phyloP scores from a whole-genome alignment of 2,888 invertebrate species.

The Hedychridium roseum region DNA sequence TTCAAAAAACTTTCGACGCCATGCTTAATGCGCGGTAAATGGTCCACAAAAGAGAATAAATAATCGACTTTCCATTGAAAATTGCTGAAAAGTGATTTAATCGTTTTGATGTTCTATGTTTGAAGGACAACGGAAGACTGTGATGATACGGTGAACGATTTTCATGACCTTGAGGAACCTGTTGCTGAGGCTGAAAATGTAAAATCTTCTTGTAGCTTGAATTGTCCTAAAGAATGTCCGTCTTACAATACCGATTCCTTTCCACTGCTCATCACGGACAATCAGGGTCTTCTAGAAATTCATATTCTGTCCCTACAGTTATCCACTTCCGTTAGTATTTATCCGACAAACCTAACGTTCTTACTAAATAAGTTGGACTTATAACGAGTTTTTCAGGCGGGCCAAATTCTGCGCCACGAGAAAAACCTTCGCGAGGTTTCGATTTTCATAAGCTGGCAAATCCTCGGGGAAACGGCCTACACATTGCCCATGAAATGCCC shows the following conservation, averaged over 20 bases:
- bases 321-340: constrained; percentile 42
- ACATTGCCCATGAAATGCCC: constrained; percentile 43
- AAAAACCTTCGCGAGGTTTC: constrained; percentile 29
- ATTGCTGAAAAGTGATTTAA: too few relatives aligned
- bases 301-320: constrained; percentile 46
- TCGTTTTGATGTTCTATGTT: too few relatives aligned
- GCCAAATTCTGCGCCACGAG: constrained; percentile 30
- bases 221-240: constrained; percentile 18
- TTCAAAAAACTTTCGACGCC: not conserved
- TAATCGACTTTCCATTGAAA: too few relatives aligned
- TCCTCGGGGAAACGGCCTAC: constrained; percentile 40
- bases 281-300: constrained; percentile 49
- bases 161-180: too few relatives aligned
- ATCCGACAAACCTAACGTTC: not conserved
- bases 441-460: constrained; percentile 46
- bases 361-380: not conserved
- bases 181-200: not conserved
- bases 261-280: constrained; percentile 39
- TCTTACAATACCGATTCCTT: constrained; percentile 16
- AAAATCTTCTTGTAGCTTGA: constrained; percentile 10
- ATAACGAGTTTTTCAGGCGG: constrained; percentile 29
- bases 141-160: too few relatives aligned
- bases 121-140: too few relatives aligned
- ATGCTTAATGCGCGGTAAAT: too few relatives aligned
- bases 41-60: too few relatives aligned